Evolutionary conservation across 2,888 invertebrate genomes (phyloP).

Genomic region (Drosophila macrospina): DNA sequence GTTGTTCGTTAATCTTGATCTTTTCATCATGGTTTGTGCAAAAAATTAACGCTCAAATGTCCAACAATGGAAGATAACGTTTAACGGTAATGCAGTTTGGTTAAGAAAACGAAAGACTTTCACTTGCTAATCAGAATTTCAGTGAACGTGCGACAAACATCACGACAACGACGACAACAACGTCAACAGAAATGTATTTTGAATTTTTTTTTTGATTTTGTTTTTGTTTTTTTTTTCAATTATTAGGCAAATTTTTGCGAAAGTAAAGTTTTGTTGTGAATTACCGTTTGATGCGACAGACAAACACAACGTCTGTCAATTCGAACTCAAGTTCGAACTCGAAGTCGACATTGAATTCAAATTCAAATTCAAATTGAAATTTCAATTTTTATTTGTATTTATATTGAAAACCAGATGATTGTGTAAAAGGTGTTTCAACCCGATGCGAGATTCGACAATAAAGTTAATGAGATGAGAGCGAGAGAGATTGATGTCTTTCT

Average conservation of each 20-base stretch:
- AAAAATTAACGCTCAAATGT: slow-evolving; percentile 12
- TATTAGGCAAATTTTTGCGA: slow-evolving; percentile 79
- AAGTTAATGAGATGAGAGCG: no score
- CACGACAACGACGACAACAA: slow-evolving; percentile 25
- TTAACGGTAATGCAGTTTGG: slow-evolving; percentile 36
- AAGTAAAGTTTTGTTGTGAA: slow-evolving; percentile 47
- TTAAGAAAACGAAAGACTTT: slow-evolving; percentile 53
- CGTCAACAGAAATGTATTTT: background rate
- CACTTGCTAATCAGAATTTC: slow-evolving; percentile 75
- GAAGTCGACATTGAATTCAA: slow-evolving; percentile 3
- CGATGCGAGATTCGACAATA: background rate
- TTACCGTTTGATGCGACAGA: slow-evolving; percentile 53
- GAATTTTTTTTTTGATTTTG: no score
- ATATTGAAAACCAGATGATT: slow-evolving; percentile 4
- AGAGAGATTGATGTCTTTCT: background rate
- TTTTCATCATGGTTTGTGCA: slow-evolving; percentile 12
- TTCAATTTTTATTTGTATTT: slow-evolving; percentile 4
- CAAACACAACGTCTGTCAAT: background rate
- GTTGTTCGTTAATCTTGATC: slow-evolving; percentile 1
- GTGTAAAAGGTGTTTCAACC: slow-evolving; percentile 12
- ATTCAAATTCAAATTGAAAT: slow-evolving; percentile 6
- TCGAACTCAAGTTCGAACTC: slow-evolving; percentile 7
- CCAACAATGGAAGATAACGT: slow-evolving; percentile 47
- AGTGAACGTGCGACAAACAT: slow-evolving; percentile 51
- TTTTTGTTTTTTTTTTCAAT: no score